phyloP scores from a whole-genome alignment of 2,797 vertebrate genomes.

The Eutrigla gurnardus region DNA sequence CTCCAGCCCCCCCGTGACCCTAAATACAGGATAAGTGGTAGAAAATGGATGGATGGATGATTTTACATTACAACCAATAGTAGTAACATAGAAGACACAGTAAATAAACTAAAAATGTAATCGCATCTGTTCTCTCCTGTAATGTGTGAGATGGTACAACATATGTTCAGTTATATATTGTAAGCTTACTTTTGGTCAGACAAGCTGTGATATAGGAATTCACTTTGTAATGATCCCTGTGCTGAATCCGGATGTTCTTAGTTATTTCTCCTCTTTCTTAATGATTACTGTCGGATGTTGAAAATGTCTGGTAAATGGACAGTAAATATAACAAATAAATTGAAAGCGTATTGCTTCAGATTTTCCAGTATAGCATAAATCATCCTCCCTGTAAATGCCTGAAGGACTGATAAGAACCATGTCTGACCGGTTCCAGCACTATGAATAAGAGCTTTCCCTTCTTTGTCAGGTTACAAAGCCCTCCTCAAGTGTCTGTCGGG shows the following conservation, averaged over 20 bases:
- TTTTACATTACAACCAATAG: no score
- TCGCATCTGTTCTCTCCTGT: not conserved
- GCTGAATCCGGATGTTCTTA: not conserved
- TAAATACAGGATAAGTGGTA: no score
- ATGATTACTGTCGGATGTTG: not conserved
- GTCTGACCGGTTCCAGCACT: not conserved
- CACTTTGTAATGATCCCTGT: not conserved
- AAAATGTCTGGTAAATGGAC: not conserved
- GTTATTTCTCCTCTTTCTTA: not conserved
- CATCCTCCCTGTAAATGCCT: not conserved
- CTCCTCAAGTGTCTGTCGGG: conserved; percentile 98
- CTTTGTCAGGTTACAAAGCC: conserved; percentile 92
- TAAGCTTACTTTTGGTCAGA: not conserved
- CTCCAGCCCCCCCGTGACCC: no score
- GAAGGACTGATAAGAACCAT: not conserved
- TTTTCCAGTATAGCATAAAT: not conserved
- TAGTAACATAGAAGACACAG: not conserved
- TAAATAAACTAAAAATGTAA: not conserved
- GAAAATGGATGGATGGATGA: no score
- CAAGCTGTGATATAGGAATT: not conserved
- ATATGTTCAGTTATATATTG: not conserved
- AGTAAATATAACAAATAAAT: not conserved
- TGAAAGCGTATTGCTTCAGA: not conserved
- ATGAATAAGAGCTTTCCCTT: conserved; percentile 11
- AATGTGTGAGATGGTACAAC: not conserved